A percentile compares a stretch with the other conserved stretches of the same genome.
phyloP scores from a whole-genome alignment of 2,888 invertebrate genomes.

The Netelia fuscicornis region DNA sequence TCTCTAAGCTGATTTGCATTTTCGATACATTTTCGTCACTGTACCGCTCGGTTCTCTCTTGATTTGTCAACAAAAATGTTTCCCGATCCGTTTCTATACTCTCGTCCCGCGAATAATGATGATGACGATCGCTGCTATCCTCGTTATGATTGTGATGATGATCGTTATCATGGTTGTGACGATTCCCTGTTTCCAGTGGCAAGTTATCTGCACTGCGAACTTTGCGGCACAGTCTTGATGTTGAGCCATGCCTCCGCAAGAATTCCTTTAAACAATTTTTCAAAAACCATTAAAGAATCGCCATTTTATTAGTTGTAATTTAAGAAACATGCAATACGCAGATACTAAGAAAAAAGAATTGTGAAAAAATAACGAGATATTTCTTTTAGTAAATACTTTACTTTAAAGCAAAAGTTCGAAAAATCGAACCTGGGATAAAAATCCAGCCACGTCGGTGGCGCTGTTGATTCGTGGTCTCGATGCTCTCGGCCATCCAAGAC shows the following conservation, averaged over 20 bases:
- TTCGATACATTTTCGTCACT: slow-evolving; percentile 78
- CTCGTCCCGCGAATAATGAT: slow-evolving; percentile 75
- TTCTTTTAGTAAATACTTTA: too few species aligned
- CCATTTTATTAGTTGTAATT: too few species aligned
- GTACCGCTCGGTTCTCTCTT: slow-evolving; percentile 78
- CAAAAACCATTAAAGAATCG: slow-evolving; percentile 5
- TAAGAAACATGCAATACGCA: too few species aligned
- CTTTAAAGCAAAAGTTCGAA: neutral
- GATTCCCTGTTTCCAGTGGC: slow-evolving; percentile 84
- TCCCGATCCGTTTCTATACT: slow-evolving; percentile 79
- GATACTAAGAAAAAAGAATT: too few species aligned
- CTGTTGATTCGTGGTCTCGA: slow-evolving; percentile 93
- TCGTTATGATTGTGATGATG: slow-evolving; percentile 69
- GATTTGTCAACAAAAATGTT: slow-evolving; percentile 77
- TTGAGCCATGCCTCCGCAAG: slow-evolving; percentile 91
- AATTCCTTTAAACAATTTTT: slow-evolving; percentile 86
- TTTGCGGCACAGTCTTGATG: slow-evolving; percentile 92
- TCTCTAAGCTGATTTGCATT: slow-evolving; percentile 80
- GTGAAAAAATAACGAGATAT: too few species aligned
- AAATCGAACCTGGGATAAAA: slow-evolving; percentile 88
- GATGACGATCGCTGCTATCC: slow-evolving; percentile 63
- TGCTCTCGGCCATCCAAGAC: slow-evolving; percentile 86
- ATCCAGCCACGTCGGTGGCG: slow-evolving; percentile 91
- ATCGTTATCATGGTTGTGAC: slow-evolving; percentile 73
- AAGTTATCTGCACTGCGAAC: slow-evolving; percentile 91